These are phyloP conservation scores for Darevskia nairensis DNA, from an alignment of 2,797 vertebrate genomes.

Conservation along the genomic window DNA sequence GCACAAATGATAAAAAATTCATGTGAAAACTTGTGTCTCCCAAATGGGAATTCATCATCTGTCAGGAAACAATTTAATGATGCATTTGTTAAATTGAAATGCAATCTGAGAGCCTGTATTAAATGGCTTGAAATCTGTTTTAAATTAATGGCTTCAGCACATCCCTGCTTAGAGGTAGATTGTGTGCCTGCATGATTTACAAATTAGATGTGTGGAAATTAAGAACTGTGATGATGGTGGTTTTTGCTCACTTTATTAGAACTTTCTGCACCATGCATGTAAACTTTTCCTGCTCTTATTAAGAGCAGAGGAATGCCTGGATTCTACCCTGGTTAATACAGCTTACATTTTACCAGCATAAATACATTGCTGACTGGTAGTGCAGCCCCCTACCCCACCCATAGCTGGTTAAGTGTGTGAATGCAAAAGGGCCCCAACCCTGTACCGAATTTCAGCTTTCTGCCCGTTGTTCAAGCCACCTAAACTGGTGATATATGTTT, in stretches of 20 bases:
- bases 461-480: neutral
- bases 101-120: conserved; percentile 44
- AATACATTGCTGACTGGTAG: neutral
- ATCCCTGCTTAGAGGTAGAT: neutral
- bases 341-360: neutral
- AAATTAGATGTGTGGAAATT: neutral
- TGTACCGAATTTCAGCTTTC: neutral
- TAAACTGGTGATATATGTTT: neutral
- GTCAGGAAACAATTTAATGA: conserved; percentile 28
- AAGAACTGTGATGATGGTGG: too few species aligned
- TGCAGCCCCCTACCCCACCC: neutral
- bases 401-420: neutral
- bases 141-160: conserved; percentile 1
- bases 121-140: neutral
- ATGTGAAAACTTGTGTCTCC: conserved; percentile 40
- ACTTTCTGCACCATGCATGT: neutral
- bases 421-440: too few species aligned
- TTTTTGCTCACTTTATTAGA: neutral
- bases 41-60: conserved; percentile 50
- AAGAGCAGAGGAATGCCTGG: neutral
- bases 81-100: conserved; percentile 69
- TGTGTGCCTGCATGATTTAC: neutral
- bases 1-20: neutral
- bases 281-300: neutral
- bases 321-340: neutral